Percentiles rank a stretch among this genome's conserved stretches.
Evolutionary conservation across 2,888 invertebrate species (phyloP).

Genomic region (Schizotus pectinicornis): DNA sequence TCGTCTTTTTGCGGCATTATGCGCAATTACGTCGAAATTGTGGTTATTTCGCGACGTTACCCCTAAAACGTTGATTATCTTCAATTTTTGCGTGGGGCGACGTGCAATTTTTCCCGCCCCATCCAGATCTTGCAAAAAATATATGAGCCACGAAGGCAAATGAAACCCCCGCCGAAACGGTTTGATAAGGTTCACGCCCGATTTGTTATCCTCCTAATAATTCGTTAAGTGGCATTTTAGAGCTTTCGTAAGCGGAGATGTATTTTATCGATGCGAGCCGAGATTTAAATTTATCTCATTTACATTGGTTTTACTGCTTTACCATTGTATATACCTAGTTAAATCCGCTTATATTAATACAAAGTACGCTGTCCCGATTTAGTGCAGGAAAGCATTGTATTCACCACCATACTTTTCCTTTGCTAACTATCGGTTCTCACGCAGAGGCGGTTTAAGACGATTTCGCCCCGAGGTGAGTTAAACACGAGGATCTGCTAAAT

Average conservation of each 20-base stretch:
- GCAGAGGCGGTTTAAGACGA: neutral
- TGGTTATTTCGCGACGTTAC: conserved; percentile 30
- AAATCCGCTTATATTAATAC: conserved; percentile 29
- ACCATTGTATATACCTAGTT: conserved; percentile 16
- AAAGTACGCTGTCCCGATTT: conserved; percentile 12
- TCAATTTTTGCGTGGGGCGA: neutral
- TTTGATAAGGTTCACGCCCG: conserved; percentile 25
- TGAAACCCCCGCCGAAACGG: conserved; percentile 9
- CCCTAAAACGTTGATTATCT: neutral
- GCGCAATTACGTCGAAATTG: conserved; percentile 33
- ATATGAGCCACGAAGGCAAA: too few species aligned
- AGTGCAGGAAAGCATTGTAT: too few species aligned
- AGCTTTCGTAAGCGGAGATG: conserved; percentile 9
- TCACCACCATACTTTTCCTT: too few species aligned
- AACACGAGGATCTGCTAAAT: neutral
- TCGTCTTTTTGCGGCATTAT: neutral
- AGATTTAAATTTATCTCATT: conserved; percentile 26
- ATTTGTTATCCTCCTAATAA: conserved; percentile 30
- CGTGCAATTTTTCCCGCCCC: too few species aligned
- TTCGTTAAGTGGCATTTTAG: conserved; percentile 28
- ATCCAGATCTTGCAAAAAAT: too few species aligned
- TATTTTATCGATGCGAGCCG: conserved; percentile 24
- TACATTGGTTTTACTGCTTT: conserved; percentile 21
- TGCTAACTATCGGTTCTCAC: neutral
- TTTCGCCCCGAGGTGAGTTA: neutral